Evolutionary conservation across 1,140 invertebrate species (phyloP).

Genomic region (Acromyrmex echinatior): DNA sequence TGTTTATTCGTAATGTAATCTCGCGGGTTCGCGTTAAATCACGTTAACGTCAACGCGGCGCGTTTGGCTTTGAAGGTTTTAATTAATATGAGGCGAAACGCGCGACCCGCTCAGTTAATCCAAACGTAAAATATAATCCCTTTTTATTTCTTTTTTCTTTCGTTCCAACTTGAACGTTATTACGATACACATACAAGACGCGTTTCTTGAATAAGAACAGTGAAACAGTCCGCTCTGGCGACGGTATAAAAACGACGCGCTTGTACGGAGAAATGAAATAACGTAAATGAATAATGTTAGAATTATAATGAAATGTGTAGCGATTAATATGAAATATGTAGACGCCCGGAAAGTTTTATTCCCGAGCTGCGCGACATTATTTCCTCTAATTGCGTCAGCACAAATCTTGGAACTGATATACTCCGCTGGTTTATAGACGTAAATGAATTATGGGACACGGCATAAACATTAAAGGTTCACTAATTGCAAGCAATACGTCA

Average conservation of each 20-base stretch:
- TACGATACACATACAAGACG: not conserved
- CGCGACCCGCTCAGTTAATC: constrained; percentile 37
- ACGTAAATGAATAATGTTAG: constrained; percentile 11
- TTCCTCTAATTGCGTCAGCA: constrained; percentile 37
- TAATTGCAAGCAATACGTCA: constrained; percentile 46
- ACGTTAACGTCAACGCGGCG: constrained; percentile 60
- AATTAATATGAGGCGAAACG: constrained; percentile 58
- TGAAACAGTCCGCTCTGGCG: not conserved
- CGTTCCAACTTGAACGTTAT: not conserved
- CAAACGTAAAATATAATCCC: constrained; percentile 48
- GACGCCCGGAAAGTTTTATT: constrained; percentile 1
- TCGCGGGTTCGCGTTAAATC: constrained; percentile 63
- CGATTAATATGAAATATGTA: constrained; percentile 39
- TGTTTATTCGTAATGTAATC: constrained; percentile 65
- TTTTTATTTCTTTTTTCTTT: not conserved
- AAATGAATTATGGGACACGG: constrained; percentile 44
- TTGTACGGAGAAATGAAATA: not conserved
- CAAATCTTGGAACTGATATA: constrained; percentile 35
- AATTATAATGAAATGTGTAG: constrained; percentile 28
- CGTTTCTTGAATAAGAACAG: constrained; percentile 1
- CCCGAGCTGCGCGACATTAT: not conserved
- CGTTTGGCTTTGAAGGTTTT: constrained; percentile 63
- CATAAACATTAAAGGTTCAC: constrained; percentile 33
- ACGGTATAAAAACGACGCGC: not conserved
- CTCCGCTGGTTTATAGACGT: constrained; percentile 1